Evolutionary conservation across 2,113 vertebrate genomes (phyloP).

Genomic region (Gulo gulo): DNA sequence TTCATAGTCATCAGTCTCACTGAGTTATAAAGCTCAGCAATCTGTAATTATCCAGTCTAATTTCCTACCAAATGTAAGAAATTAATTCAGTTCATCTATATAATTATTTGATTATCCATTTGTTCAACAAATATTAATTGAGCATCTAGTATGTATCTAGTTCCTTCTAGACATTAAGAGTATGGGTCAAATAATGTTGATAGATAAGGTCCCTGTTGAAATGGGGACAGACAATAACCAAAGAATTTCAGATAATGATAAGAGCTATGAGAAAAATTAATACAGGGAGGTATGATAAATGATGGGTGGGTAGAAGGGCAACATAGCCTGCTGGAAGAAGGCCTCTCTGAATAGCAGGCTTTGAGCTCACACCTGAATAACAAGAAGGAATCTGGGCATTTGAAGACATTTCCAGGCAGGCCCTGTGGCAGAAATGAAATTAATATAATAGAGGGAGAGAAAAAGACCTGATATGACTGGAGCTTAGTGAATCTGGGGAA

Average conservation of each 20-base stretch:
- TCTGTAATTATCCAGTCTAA: not conserved
- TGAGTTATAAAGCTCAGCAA: not conserved
- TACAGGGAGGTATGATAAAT: not conserved
- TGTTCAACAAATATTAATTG: not conserved
- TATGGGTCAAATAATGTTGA: not conserved
- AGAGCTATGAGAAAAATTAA: not conserved
- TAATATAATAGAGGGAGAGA: not conserved
- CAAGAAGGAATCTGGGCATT: not conserved
- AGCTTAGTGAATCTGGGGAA: not conserved
- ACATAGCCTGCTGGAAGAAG: not conserved
- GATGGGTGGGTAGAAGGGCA: not conserved
- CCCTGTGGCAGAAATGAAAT: not conserved
- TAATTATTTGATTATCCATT: not conserved
- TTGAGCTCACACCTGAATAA: not conserved
- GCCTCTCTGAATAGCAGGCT: not conserved
- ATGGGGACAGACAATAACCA: not conserved
- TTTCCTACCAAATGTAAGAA: not conserved
- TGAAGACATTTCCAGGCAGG: not conserved
- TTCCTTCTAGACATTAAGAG: not conserved
- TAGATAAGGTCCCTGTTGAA: not conserved
- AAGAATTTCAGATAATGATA: not conserved
- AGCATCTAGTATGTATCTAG: not conserved
- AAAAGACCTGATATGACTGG: not conserved
- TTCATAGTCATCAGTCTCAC: not conserved
- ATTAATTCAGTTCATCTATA: not conserved